Conservation (phyloP, 2,888 invertebrate species). For the Mylabris sibirica region DNA sequence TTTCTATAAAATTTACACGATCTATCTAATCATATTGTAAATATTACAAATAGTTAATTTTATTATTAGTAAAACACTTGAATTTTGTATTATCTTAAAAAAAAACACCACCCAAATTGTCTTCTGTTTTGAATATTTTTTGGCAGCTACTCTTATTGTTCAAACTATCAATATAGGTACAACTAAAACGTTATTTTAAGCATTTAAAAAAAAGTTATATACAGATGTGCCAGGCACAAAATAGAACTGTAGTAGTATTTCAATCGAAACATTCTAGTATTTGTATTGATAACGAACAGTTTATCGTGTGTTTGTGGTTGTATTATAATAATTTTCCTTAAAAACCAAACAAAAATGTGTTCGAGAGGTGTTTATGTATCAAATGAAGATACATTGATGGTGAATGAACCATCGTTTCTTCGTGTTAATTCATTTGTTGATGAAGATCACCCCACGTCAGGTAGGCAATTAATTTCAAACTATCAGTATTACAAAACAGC, state of each 20-base stretch:
- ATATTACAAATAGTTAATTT: neutral
- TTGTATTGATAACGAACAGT: neutral
- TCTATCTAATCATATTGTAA: neutral
- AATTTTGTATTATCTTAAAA: no score
- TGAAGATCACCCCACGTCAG: conserved; percentile 41
- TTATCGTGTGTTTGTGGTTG: neutral
- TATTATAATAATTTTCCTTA: no score
- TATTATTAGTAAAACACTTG: no score
- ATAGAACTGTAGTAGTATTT: neutral
- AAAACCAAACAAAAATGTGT: no score
- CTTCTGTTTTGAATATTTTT: neutral
- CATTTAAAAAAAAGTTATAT: neutral
- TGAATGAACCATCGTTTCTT: conserved; percentile 52
- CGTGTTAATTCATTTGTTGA: conserved; percentile 56
- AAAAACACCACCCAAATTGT: neutral
- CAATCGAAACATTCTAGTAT: neutral
- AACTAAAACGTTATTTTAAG: neutral
- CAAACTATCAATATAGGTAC: neutral
- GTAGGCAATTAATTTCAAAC: neutral
- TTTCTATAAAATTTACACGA: neutral
- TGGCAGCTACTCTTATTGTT: neutral
- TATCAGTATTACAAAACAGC: no score
- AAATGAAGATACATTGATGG: conserved; percentile 43
- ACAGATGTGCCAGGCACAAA: neutral
- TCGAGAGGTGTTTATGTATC: conserved; percentile 53